Conservation (phyloP, 2,888 invertebrate genomes). For the Lepidocyrtoides sp. region DNA sequence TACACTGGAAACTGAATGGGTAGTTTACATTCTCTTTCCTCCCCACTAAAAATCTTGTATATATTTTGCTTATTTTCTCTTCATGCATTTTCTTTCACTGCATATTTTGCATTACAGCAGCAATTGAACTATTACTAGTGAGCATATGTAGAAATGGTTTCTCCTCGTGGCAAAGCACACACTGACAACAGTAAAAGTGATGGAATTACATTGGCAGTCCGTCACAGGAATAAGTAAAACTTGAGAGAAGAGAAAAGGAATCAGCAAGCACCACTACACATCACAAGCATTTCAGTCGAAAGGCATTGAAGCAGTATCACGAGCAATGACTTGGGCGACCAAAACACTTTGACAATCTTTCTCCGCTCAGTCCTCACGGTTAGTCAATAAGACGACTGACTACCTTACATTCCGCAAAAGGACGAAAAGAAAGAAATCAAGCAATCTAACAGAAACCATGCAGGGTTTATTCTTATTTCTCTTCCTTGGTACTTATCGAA, state of each 20-base stretch:
- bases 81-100: background rate
- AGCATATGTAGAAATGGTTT: background rate
- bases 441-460: background rate
- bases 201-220: background rate
- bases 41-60: background rate
- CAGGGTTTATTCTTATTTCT: background rate
- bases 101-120: slow-evolving; percentile 10
- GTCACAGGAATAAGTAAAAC: background rate
- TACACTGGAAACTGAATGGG: slow-evolving; percentile 35
- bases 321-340: slow-evolving; percentile 32
- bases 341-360: slow-evolving; percentile 61
- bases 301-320: slow-evolving; percentile 40
- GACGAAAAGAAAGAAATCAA: slow-evolving; percentile 20
- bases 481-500: slow-evolving; percentile 50
- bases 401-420: background rate
- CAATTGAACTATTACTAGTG: background rate
- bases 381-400: slow-evolving; percentile 20
- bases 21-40: slow-evolving; percentile 7
- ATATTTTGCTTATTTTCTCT: background rate
- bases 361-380: slow-evolving; percentile 29
- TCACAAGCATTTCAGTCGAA: background rate
- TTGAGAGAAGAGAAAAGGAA: background rate
- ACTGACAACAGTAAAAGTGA: background rate
- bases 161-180: background rate
- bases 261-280: slow-evolving; percentile 10